Base-by-base conservation (phyloP, 2,113 vertebrate species). In the Stercorarius parasiticus region DNA sequence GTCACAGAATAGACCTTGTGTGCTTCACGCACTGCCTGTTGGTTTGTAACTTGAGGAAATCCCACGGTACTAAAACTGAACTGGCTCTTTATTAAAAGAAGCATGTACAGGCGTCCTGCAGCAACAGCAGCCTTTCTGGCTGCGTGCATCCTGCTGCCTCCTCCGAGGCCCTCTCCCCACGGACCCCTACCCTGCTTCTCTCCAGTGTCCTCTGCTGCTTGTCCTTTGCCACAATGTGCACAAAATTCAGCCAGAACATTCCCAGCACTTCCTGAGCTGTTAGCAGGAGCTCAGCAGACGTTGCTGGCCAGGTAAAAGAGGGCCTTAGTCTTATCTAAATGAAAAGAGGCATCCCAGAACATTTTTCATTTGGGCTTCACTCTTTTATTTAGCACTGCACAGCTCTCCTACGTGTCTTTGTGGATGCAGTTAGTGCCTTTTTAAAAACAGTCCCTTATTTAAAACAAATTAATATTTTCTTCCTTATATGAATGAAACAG, bases 171-270 rank as follows among this genome's bases (percentile, higher is more conserved):
- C 18, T 61, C 30, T 65, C 16, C 49, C 22, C 7, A 14, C 0
- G 0, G 32, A 8, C 62, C 38, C 47, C 9, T 36, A 15, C 11
- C 16, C 16, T 4, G 9, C 40, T 50, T 47, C 52, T 72, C 67
- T 47, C 34, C 4, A 2, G 22, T 38, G 55, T 66, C 49, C 32
- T 13, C 11, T 67, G 16, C 29, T 32, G 49, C 6, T 36, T 79
- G 38, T 23, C 9, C 15, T 49, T 61, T 7, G 1, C 30, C 30
- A 27, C 1, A 0, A 4, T 25, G 10, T 21, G 18, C 2, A 8
- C n/a, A 81, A 71, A 82, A 89, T 59, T 59, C 34, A 72, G 7
- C 20, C 69, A 65, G 65, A 82, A 47, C 7, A n/a, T 62, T 71
- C 22, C 26, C 19, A 72, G 34, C 16, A 5, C 19, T 58, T 83